A percentile compares a stretch with the other conserved stretches of the same genome.
phyloP scores from a whole-genome alignment of 2,113 vertebrate species.

The Procavia capensis region DNA sequence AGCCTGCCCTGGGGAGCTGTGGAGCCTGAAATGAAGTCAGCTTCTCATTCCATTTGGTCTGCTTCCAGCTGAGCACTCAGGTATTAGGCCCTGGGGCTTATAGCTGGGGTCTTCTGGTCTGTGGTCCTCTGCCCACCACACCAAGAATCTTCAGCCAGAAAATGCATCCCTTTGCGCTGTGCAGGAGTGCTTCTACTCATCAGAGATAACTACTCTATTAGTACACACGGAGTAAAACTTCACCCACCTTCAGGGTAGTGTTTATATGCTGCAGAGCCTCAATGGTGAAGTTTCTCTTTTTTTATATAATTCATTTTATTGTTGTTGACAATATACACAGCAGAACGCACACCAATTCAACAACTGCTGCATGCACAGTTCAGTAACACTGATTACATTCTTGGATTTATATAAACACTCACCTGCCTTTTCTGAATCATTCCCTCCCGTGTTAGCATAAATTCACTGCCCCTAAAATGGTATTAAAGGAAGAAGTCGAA shows the following conservation, averaged over 20 bases:
- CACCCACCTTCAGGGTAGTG: neutral
- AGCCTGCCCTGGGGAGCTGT: neutral
- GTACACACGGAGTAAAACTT: neutral
- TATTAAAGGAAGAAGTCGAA: too few species aligned
- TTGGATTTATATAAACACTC: too few species aligned
- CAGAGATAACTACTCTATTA: neutral
- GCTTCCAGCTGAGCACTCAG: neutral
- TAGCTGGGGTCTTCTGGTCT: neutral
- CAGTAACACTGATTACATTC: too few species aligned
- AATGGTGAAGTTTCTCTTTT: neutral
- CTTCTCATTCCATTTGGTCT: slow-evolving; percentile 26
- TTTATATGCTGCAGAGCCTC: neutral
- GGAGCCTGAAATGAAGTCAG: neutral
- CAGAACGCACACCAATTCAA: too few species aligned
- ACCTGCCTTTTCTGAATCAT: too few species aligned
- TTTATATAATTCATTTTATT: neutral
- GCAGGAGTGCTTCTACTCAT: neutral
- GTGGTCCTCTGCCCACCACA: neutral
- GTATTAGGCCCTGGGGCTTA: neutral
- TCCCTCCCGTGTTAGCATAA: too few species aligned
- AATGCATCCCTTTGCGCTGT: neutral
- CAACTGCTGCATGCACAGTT: too few species aligned
- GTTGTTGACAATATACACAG: neutral
- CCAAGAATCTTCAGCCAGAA: neutral
- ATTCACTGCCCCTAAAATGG: too few species aligned